Percentiles rank a stretch among this genome's conserved stretches.
Evolutionary conservation across 2,888 invertebrate genomes (phyloP).

Genomic region (Cataglyphis rosenhaueri): DNA sequence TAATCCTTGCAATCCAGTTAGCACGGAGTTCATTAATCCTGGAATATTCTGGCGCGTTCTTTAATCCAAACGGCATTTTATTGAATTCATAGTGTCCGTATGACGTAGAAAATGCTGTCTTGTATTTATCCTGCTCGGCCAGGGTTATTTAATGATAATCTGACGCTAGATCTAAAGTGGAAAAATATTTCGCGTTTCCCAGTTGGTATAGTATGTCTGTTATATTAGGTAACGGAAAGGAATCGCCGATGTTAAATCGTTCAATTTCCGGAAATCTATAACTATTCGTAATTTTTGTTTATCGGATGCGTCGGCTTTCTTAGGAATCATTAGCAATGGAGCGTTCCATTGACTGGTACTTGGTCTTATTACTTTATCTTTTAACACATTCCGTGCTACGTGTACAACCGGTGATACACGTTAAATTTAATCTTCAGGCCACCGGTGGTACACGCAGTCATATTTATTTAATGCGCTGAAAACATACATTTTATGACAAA

Average conservation of each 20-base stretch:
- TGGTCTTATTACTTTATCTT: not conserved
- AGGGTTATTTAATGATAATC: not conserved
- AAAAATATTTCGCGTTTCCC: not conserved
- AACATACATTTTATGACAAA: too few relatives aligned
- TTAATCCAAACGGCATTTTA: too few relatives aligned
- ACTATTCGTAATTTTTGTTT: not conserved
- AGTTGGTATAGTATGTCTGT: not conserved
- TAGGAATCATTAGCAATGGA: not conserved
- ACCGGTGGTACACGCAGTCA: too few relatives aligned
- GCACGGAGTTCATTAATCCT: too few relatives aligned
- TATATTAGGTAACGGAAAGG: too few relatives aligned
- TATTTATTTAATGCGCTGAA: too few relatives aligned
- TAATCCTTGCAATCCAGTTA: not conserved
- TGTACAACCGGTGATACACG: too few relatives aligned
- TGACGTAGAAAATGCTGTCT: not conserved
- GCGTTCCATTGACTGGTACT: not conserved
- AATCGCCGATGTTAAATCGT: too few relatives aligned
- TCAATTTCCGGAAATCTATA: not conserved
- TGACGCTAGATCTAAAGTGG: not conserved
- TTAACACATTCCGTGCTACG: too few relatives aligned
- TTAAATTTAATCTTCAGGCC: too few relatives aligned
- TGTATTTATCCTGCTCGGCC: not conserved
- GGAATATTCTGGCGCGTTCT: too few relatives aligned
- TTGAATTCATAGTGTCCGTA: not conserved
- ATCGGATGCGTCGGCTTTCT: not conserved